These are phyloP conservation scores for Psittacula derbiana DNA, from an alignment of 2,797 vertebrate genomes.

Conservation along the genomic window DNA sequence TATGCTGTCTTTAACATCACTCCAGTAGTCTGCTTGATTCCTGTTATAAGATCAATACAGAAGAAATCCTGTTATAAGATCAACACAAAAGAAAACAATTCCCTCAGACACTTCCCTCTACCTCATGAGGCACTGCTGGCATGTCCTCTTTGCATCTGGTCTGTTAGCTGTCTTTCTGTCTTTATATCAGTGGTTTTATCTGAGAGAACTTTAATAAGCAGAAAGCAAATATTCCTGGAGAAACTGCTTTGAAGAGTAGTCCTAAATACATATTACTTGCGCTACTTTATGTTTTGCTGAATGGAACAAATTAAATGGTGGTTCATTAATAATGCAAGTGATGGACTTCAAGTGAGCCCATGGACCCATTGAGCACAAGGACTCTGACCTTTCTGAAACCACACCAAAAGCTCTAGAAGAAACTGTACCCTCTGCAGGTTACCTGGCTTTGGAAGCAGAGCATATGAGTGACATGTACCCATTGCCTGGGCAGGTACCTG, in stretches of 20 bases:
- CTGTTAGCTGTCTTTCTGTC: background rate
- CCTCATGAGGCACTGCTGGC: background rate
- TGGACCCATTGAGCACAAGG: background rate
- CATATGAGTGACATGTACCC: rapidly evolving
- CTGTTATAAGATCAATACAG: background rate
- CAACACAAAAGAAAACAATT: background rate
- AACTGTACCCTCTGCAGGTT: background rate
- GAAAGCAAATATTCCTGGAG: background rate
- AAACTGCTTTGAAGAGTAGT: background rate
- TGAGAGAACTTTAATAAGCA: background rate
- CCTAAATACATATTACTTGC: background rate
- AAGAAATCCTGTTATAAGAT: background rate
- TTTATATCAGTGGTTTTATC: background rate
- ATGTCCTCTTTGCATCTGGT: background rate
- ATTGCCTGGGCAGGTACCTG: background rate
- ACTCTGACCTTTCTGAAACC: background rate
- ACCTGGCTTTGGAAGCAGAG: background rate
- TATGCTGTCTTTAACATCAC: background rate
- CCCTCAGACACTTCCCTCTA: background rate
- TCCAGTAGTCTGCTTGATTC: background rate
- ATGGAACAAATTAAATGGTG: background rate
- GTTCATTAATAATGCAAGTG: background rate
- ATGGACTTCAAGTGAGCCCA: background rate
- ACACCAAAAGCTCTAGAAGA: background rate
- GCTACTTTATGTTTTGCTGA: background rate